phyloP scores from a whole-genome alignment of 2,797 vertebrate species.

The Buphagus erythrorhynchus region DNA sequence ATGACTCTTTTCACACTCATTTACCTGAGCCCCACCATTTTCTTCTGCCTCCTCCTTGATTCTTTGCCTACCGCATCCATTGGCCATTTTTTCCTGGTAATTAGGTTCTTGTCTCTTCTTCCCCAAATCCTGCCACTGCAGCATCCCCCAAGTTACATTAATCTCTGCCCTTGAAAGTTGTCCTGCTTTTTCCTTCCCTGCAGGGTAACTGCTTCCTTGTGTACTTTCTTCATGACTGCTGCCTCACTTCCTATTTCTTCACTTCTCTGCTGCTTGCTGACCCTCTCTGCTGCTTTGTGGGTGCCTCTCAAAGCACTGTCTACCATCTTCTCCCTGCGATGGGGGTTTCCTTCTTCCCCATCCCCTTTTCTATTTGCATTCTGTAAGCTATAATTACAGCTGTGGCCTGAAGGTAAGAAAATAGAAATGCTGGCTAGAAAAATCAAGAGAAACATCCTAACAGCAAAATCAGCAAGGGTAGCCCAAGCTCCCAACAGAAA shows the following conservation, averaged over 20 bases:
- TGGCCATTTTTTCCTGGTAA: not conserved
- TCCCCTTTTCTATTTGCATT: not conserved
- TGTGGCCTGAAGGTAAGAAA: not conserved
- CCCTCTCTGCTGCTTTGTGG: not conserved
- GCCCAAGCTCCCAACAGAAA: not conserved
- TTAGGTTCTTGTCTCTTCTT: not conserved
- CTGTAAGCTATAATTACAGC: not conserved
- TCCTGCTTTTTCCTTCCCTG: conserved; percentile 35
- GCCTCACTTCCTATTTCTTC: conserved; percentile 55
- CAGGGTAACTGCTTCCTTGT: conserved; percentile 29
- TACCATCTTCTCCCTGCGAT: not conserved
- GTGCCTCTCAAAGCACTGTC: not conserved
- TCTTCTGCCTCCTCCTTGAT: not conserved
- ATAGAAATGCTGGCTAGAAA: not conserved
- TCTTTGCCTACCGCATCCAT: not conserved
- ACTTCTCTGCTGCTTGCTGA: not conserved
- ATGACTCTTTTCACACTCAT: not conserved
- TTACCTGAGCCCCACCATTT: not conserved
- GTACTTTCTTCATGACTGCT: conserved; percentile 19
- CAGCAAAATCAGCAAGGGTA: not conserved
- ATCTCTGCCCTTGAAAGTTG: conserved; percentile 24
- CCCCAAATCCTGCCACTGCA: not conserved
- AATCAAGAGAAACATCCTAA: not conserved
- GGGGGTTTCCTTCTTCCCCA: not conserved
- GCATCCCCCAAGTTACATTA: not conserved